Evolutionary conservation across 37 sponge, comb jelly and placozoan species (phyloP), one percentile per base, ranked within the genome.

Genomic region (Crambe crambe): DNA sequence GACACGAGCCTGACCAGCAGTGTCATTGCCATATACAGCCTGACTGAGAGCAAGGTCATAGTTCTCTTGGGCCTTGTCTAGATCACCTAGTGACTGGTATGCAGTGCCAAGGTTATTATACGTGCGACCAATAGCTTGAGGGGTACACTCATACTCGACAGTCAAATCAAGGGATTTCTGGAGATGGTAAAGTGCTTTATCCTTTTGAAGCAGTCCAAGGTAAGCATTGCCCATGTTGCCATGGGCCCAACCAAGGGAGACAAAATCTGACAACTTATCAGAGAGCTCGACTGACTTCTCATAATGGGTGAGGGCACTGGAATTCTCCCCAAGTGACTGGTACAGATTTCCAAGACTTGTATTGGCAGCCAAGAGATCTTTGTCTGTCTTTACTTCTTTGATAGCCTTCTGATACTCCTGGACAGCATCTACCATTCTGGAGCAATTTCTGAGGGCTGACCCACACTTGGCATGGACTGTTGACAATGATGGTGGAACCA

Each of bases 191-290:
- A 92, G 69, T 17, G 85, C 88, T 42, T 87, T 68, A 51, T 92
- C 79, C 30, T 74, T 65, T 59, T 73, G 63, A 56, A 70, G 21
- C 5, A 80, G 73, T 34, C 92, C 89, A 29, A 92, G 80, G 42
- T 62, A 75, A 6, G 92, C 85, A 84, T 87, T 92, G 25, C 92
- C 92, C 31, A 87, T 44, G 78, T 92, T 92, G 23, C 88, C 92
- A 74, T 92, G 77, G n/a, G 88, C 72, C 92, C 92, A 92, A 4
- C 85, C 88, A 12, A 79, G 72, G 25, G 89, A 83, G 8, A 80
- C 56, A 32, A 69, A 26, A 26, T 92, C 88, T 2, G 61, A 15
- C 2, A 84, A 44, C 42, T 84, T 38, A 58, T 76, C 68, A 20
- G 80, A 58, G 1, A 87, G 66, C 12, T 77, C 41, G 4, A 87